Conservation (phyloP, 2,113 vertebrate species). For the Corythoichthys haematopterus region DNA sequence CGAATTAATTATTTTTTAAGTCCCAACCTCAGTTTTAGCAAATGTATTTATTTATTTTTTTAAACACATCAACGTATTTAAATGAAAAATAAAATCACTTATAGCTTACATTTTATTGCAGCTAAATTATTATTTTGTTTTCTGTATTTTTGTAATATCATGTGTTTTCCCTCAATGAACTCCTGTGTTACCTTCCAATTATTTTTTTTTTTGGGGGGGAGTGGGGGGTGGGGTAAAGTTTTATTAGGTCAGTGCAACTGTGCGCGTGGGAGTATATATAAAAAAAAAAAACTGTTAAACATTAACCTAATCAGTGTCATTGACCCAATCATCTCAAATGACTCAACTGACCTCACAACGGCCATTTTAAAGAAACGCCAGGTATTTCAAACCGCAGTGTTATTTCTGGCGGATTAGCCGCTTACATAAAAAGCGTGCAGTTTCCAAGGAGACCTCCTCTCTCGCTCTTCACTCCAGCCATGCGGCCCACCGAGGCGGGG, state of each 20-base stretch:
- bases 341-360: no score
- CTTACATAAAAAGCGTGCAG: slow-evolving; percentile 59
- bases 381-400: background rate
- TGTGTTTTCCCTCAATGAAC: background rate
- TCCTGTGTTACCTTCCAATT: no score
- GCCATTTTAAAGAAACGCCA: background rate
- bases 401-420: slow-evolving; percentile 56
- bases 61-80: no score
- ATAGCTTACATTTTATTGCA: no score
- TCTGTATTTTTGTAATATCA: no score
- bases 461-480: slow-evolving; percentile 49
- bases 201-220: no score
- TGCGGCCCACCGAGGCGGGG: slow-evolving; percentile 17
- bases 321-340: background rate
- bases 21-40: no score
- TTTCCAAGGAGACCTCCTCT: slow-evolving; percentile 68
- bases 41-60: no score
- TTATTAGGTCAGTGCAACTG: background rate
- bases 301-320: background rate
- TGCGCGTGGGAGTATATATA: background rate
- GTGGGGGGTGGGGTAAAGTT: background rate
- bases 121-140: no score
- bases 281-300: background rate
- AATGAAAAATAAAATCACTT: no score
- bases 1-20: no score